Evolutionary conservation across 2,888 invertebrate species (phyloP), one percentile per base, ranked within the genome.

Genomic region (Frankliniella fusca): DNA sequence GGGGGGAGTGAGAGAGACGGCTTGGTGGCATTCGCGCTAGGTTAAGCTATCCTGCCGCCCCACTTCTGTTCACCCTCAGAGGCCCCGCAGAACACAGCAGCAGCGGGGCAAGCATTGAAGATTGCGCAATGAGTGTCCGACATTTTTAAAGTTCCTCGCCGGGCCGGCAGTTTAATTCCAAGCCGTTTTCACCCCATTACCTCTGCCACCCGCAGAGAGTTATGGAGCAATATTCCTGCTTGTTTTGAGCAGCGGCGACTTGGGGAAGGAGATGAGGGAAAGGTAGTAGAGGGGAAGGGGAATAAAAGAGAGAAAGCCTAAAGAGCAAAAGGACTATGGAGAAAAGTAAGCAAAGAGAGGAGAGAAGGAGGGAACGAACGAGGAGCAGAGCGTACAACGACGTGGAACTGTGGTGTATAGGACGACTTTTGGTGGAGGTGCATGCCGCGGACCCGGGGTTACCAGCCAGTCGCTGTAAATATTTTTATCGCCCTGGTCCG

Each of bases 161-260:
- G n/a, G 61, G 61, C n/a, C 61, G 61, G 61, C 61, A 61, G 61
- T 61, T 61, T 61, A 61, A 61, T 61, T 61, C 61, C 61, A n/a
- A 0, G 61, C 61, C 61, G 20, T 61, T 61, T 61, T n/a, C 61
- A 18, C 61, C 20, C 61, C 61, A 61, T 61, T 61, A 61, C 61
- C 61, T 61, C n/a, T n/a, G n/a, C 20, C 61, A 18, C 7, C 20
- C 15, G 61, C 11, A 12, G 18, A 18, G 61, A 61, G 61, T 61
- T 61, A 61, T n/a, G 61, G 61, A 18, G 61, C 61, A 18, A 18
- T n/a, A 61, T 15, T 18, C 61, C 15, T 38, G 38, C 38, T 38
- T 38, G 38, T 38, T 38, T 38, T 38, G 38, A 38, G 38, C 38
- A 38, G 38, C 38, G 54, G 38, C 38, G 54, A 12, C 54, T 18